Evolutionary conservation across 2,888 invertebrate species (phyloP), one percentile per base, ranked within the genome.

Genomic region (Drosophila kuntzei): DNA sequence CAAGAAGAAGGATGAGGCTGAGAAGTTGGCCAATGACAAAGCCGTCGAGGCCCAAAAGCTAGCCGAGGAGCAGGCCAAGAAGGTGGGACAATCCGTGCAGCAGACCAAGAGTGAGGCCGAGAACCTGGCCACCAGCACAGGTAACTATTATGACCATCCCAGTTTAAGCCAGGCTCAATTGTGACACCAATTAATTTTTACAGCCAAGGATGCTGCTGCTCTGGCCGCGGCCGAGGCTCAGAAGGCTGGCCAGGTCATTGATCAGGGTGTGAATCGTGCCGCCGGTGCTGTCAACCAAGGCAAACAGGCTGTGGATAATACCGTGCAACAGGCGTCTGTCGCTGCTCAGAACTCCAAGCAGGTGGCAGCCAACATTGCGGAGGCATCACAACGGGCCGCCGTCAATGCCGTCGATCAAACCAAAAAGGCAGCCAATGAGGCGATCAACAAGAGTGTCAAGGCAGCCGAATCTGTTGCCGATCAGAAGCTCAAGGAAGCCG

Each of bases 1-100:
- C 61, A 94, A 94, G 79, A 96, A 95, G 93, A 95, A 95, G 94
- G 95, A 95, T 89, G 95, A 95, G 87, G 95, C 94, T 0, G 94
- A 94, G 71, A 94, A 95, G 83, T 90, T 95, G 69, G 95, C 94
- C 1, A 91, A 93, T 29, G 95, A 95, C 90, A 95, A 94, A 90
- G 94, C 92, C 6, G 91, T 93, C 59, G 94, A 94, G 67, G 94
- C 94, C 0, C 94, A 94, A 50, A 94, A 95, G 71, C 92, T 94
- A 58, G 93, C 94, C 11, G 94, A 95, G 80, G 95, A 94, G 46
- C 94, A 95, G 90, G 94, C 94, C 67, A 93, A 94, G 90, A 95
- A 95, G 90, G 93, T 94, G 1, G 94, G 94, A 4, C 94, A 95
- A 88, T 90, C 94, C 7, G 91, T 95, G 32, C 93, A 93, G 55